Conservation (phyloP, 2,888 invertebrate species). For the Rhagium mordax region DNA sequence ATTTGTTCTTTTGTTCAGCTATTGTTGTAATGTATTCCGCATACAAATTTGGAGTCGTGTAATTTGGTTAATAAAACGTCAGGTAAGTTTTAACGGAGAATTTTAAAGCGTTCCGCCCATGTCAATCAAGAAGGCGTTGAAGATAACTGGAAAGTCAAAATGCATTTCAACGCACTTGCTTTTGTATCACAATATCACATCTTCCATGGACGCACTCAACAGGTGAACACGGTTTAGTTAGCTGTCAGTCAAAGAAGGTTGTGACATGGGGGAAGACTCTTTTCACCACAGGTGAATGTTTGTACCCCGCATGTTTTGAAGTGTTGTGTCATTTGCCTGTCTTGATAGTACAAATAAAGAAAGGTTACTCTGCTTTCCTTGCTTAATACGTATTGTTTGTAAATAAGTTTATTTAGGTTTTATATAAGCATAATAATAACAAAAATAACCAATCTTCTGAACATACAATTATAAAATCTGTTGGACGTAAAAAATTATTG, state of each 20-base stretch:
- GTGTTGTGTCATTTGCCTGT: neutral
- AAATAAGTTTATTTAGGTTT: no score
- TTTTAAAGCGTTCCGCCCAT: neutral
- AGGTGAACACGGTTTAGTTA: neutral
- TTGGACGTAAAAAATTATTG: no score
- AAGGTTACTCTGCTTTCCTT: no score
- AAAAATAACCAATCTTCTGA: no score
- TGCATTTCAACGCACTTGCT: conserved; percentile 5
- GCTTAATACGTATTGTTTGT: no score
- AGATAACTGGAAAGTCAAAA: conserved; percentile 9
- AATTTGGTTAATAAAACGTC: conserved; percentile 9
- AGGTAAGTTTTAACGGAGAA: neutral
- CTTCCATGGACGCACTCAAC: conserved; percentile 6
- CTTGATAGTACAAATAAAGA: no score
- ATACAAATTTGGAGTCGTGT: conserved; percentile 4
- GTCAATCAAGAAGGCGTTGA: conserved; percentile 12
- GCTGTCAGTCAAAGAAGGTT: neutral
- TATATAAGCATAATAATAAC: no score
- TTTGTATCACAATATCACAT: conserved; percentile 2
- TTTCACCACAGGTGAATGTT: neutral
- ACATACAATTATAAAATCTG: no score
- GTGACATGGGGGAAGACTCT: neutral
- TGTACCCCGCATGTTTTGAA: neutral
- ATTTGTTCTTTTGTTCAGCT: neutral
- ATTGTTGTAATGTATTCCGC: neutral